Evolutionary conservation across 2,113 vertebrate genomes (phyloP), one percentile per base, ranked within the genome.

Genomic region (Thunnus thynnus): DNA sequence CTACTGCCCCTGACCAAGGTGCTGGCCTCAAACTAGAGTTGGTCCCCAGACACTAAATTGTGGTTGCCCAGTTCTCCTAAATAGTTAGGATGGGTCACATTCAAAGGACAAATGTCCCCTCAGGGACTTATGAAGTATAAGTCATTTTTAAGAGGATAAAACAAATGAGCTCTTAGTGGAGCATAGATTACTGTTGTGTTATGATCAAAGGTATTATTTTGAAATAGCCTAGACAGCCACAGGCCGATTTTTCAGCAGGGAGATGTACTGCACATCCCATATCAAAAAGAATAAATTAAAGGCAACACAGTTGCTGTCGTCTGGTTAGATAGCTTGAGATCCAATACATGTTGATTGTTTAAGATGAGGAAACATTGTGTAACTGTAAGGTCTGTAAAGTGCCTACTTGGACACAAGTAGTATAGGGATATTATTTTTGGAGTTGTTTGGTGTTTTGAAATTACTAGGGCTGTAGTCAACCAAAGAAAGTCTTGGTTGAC

Each of bases 141-240:
- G 64, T 44, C 63, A 76, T 82, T 76, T 72, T 25, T 70, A 67
- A 81, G 51, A 32, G 62, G 50, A 82, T 83, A 11, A 84, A 80
- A 82, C 78, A 80, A 80, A 86, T 20, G 18, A 83, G 57, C 46
- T 72, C 60, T 88, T 58, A 84, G 84, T 57, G 54, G 75, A 71
- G 56, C 65, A 83, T 8, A 57, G 61, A 80, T 85, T 55, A 80
- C 66, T 78, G 50, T 65, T 83, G 60, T 57, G 52, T 73, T 76
- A 52, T 13, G 13, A 85, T 89, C 65, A 84, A 77, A 83, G 72
- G 25, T 8, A 64, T 76, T 72, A 73, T 60, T 84, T 72, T 72
- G 46, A 73, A 61, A 50, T 61, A 18, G 36, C 36, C 9, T 9
- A 41, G 75, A 60, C 67, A 50, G 57, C 70, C 55, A 22, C 46